These are phyloP conservation scores for Poecilobothrus nobilitatus DNA, from an alignment of 2,888 invertebrate genomes.

Conservation along the genomic window DNA sequence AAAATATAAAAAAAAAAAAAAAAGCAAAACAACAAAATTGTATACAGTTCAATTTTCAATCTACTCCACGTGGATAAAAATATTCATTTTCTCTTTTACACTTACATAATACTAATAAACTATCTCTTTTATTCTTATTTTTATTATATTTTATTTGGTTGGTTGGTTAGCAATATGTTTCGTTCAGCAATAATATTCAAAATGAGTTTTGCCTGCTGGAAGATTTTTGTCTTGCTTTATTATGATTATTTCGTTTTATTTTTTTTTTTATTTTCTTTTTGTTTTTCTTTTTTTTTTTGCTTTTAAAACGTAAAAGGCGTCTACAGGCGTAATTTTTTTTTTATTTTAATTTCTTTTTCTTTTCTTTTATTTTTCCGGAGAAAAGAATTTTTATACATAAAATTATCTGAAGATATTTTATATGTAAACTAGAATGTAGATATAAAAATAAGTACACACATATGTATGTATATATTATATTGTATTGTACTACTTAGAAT, in stretches of 20 bases:
- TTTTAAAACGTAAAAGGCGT: conserved; percentile 1
- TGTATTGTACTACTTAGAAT: background rate
- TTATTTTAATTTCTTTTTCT: background rate
- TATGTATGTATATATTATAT: background rate
- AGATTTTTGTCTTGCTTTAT: background rate
- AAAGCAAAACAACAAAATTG: too few relatives aligned
- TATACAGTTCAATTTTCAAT: too few relatives aligned
- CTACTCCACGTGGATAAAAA: background rate
- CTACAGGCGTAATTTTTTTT: background rate
- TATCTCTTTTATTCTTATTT: background rate
- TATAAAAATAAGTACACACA: background rate
- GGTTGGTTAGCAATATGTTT: conserved; percentile 3
- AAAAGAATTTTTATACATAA: conserved; percentile 6
- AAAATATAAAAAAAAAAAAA: too few relatives aligned
- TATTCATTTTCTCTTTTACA: background rate
- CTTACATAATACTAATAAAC: background rate
- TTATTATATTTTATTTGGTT: background rate
- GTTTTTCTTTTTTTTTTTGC: background rate
- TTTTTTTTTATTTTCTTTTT: background rate
- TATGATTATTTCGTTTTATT: background rate
- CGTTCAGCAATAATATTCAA: background rate
- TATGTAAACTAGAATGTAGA: background rate
- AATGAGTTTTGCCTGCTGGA: conserved; percentile 6
- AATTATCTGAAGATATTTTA: conserved; percentile 6
- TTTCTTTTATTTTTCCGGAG: conserved; percentile 2